Conservation (phyloP, 2,113 vertebrate genomes). For the Rattus norvegicus region DNA sequence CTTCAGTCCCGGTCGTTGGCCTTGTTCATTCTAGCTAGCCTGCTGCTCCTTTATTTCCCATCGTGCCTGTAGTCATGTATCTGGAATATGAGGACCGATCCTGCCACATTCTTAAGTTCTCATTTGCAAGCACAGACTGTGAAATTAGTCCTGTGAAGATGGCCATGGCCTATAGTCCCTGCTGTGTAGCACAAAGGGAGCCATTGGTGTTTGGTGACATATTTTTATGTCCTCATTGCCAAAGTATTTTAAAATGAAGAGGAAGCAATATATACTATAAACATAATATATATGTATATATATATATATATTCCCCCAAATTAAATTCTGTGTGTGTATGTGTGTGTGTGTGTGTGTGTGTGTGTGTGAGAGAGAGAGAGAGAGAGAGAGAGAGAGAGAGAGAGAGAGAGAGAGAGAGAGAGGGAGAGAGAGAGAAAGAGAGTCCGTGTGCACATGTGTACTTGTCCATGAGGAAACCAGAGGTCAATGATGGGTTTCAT, state of each 20-base stretch:
- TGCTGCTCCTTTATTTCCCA: background rate
- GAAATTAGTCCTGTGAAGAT: background rate
- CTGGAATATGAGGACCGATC: background rate
- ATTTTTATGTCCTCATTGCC: background rate
- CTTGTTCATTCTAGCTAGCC: background rate
- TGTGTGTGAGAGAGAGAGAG: no score
- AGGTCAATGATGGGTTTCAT: background rate
- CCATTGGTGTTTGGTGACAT: background rate
- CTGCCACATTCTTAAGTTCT: background rate
- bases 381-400: no score
- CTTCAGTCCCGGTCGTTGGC: background rate
- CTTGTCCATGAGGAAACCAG: background rate
- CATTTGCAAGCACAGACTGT: background rate
- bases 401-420: no score
- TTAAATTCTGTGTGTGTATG: background rate
- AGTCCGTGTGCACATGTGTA: background rate
- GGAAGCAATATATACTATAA: background rate
- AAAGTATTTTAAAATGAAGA: conserved; percentile 49
- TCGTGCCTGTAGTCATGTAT: background rate
- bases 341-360: background rate
- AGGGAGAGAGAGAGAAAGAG: no score
- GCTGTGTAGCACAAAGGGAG: background rate
- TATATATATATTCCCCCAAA: background rate
- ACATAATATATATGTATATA: background rate
- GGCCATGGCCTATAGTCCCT: background rate